Base-by-base conservation (phyloP, 2,888 invertebrate species). In the Mimas tiliae region DNA sequence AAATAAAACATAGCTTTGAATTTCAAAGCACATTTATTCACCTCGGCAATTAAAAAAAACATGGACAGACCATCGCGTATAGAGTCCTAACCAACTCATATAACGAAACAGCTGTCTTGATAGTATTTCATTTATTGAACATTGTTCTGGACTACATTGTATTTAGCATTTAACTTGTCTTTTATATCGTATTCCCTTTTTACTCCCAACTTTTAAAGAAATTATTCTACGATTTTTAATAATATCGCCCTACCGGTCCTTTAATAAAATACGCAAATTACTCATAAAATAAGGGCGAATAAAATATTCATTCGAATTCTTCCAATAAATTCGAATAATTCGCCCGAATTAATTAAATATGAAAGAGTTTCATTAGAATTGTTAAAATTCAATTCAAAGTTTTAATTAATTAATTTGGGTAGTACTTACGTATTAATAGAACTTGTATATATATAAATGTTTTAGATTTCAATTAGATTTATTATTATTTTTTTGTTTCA, bases 271-370 rank as follows among this genome's bases (percentile, higher is more conserved):
- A 45, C 1, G 45, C 12, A 45, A 45, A 14, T 19, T 19, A 19
- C 6, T 6, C 6, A 7, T 58, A 11, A 58, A 58, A 19, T 42
- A 42, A 11, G 1, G n/a, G 19, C 38, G 12, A 42, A 42, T 58
- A 58, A 42, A 12, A 12, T 19, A 38, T 58, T 38, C 6, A 19
- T 58, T 58, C 8, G 12, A 58, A 19, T 50, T 50, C 9, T 50
- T 38, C 19, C 16, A 58, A 58, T 58, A 33, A 53, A 34, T 58
- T 58, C 42, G 12, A 58, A 34, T 42, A 58, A 58, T 19, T 58
- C 12, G 0, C 0, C 38, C 12, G 2, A 58, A 58, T 9, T 58
- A 58, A 58, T 42, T 42, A 42, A 58, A 42, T 42, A 42, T 19
- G 42, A 58, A 58, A 42, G 19, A 38, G 12, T 38, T 58, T 42